Evolutionary conservation across 2,888 invertebrate species (phyloP).

Genomic region (Sceliomorpha sp.): DNA sequence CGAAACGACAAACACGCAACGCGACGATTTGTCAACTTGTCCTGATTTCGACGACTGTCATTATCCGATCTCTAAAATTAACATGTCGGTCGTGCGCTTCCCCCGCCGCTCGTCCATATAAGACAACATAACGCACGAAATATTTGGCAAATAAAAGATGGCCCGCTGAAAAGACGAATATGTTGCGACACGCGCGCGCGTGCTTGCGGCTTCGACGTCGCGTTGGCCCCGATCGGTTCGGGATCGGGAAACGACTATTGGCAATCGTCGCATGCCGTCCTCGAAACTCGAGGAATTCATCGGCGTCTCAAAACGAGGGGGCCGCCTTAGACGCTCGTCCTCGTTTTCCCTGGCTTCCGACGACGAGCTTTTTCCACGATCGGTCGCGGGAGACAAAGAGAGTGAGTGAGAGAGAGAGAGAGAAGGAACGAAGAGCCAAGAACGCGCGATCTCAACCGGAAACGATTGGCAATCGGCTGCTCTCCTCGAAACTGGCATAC

Average conservation of each 20-base stretch:
- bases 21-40: conserved; percentile 3
- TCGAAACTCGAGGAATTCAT: conserved; percentile 75
- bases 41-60: conserved; percentile 20
- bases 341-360: conserved; percentile 33
- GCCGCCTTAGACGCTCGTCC: conserved; percentile 25
- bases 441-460: conserved; percentile 60
- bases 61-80: conserved; percentile 49
- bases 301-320: conserved; percentile 39
- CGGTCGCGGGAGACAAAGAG: conserved; percentile 1
- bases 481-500: conserved; percentile 75
- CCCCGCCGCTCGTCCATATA: conserved; percentile 7
- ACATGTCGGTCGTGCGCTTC: conserved; percentile 16
- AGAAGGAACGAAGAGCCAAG: conserved; percentile 34
- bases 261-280: conserved; percentile 75
- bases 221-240: conserved; percentile 71
- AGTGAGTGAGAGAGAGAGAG: no score
- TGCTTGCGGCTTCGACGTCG: conserved; percentile 42
- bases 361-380: conserved; percentile 22
- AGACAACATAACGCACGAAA: conserved; percentile 25
- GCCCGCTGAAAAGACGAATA: conserved; percentile 17
- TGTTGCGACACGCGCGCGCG: conserved; percentile 67
- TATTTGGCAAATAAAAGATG: conserved; percentile 52
- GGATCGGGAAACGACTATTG: conserved; percentile 74
- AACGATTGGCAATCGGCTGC: conserved; percentile 75
- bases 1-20: neutral